These are phyloP conservation scores for Malurus melanocephalus DNA, from an alignment of 2,113 vertebrate genomes.

Conservation along the genomic window DNA sequence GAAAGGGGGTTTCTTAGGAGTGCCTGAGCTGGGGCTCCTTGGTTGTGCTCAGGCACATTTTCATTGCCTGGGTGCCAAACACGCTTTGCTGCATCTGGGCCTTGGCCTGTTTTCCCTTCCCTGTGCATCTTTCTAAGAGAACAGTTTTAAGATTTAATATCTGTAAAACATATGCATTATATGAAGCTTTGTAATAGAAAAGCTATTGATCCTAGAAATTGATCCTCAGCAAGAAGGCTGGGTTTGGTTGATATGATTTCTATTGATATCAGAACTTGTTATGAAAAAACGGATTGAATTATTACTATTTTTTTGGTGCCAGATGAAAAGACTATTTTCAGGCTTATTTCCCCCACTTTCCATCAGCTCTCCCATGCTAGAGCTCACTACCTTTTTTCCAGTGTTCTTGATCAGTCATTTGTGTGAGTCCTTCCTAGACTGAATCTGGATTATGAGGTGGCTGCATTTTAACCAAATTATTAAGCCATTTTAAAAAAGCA, in stretches of 20 bases:
- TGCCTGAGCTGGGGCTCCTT: background rate
- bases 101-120: background rate
- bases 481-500: background rate
- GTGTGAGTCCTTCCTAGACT: background rate
- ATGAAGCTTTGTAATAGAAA: background rate
- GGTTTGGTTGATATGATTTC: background rate
- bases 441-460: background rate
- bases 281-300: background rate
- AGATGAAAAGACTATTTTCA: background rate
- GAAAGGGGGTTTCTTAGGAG: background rate
- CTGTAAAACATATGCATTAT: background rate
- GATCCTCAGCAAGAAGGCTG: background rate
- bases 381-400: background rate
- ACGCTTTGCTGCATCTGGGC: background rate
- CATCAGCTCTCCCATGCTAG: background rate
- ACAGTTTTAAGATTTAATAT: background rate
- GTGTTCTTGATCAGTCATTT: background rate
- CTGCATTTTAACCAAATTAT: background rate
- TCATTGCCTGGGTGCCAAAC: background rate
- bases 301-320: background rate
- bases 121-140: background rate
- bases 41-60: background rate
- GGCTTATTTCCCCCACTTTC: background rate
- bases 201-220: background rate
- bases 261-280: background rate